Evolutionary conservation across 53 echinoderm and acorn worm species (phyloP).

Genomic region (Henricia sp.): DNA sequence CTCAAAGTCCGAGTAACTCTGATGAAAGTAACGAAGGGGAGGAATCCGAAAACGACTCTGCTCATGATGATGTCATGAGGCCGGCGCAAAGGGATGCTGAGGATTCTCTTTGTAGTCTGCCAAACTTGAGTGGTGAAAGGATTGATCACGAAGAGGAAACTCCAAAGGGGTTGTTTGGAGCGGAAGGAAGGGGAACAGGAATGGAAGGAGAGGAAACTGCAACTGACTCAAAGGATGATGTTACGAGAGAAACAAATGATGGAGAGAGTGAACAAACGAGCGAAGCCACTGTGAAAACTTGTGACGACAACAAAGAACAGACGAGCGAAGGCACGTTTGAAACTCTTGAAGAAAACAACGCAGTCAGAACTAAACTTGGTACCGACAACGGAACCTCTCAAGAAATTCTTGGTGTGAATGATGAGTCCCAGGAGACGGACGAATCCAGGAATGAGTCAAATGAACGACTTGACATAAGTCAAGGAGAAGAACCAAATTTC

Average conservation of each 20-base stretch:
- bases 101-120: background rate
- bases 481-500: background rate
- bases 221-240: background rate
- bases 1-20: slow-evolving; percentile 52
- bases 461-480: background rate
- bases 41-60: slow-evolving; percentile 3
- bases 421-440: background rate
- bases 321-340: background rate
- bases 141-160: slow-evolving; percentile 3
- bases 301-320: background rate
- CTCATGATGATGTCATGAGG: background rate
- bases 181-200: slow-evolving; percentile 20
- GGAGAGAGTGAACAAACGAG: background rate
- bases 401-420: background rate
- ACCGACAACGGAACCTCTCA: background rate
- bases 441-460: slow-evolving; percentile 16
- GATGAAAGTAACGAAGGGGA: slow-evolving; percentile 40
- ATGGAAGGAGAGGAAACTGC: background rate
- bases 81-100: slow-evolving; percentile 8
- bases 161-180: too few relatives aligned
- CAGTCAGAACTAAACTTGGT: slow-evolving; percentile 15
- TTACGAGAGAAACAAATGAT: slow-evolving; percentile 3
- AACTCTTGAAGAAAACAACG: background rate
- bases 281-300: background rate
- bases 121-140: background rate